phyloP scores from a whole-genome alignment of 2,888 invertebrate species.

The Anticlea derivata region DNA sequence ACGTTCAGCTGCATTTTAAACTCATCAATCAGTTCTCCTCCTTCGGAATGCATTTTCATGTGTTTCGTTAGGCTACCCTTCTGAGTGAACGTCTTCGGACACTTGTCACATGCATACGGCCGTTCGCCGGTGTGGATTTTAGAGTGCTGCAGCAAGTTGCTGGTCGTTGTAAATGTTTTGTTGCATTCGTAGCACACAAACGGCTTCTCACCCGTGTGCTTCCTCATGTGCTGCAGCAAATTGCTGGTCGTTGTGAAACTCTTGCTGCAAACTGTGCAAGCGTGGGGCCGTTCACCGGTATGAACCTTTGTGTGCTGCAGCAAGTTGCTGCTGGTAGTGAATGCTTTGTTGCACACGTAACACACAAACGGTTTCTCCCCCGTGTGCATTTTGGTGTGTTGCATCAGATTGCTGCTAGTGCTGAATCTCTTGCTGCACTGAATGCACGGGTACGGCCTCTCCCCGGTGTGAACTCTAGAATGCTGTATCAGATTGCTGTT shows the following conservation, averaged over 20 bases:
- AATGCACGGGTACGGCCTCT: constrained; percentile 9
- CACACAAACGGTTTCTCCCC: constrained; percentile 20
- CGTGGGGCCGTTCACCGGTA: constrained; percentile 12
- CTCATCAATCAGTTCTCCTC: neutral
- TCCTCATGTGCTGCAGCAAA: constrained; percentile 16
- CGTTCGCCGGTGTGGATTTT: constrained; percentile 13
- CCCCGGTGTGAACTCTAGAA: constrained; percentile 10
- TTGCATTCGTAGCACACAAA: constrained; percentile 19
- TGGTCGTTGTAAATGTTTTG: constrained; percentile 17
- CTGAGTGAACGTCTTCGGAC: constrained; percentile 17
- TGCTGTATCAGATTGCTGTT: constrained; percentile 20
- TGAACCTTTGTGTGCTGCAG: constrained; percentile 10
- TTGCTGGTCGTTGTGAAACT: constrained; percentile 13
- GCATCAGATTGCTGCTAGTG: constrained; percentile 16
- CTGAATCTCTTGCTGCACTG: constrained; percentile 12
- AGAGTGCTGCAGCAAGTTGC: constrained; percentile 15
- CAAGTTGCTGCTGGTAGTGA: constrained; percentile 17
- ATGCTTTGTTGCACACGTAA: constrained; percentile 14
- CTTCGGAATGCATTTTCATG: constrained; percentile 16
- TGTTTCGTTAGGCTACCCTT: constrained; percentile 20
- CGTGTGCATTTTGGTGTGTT: constrained; percentile 19
- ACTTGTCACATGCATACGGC: constrained; percentile 17
- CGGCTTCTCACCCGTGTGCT: constrained; percentile 14
- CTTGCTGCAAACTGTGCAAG: constrained; percentile 1
- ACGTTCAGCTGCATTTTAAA: neutral